Conservation (phyloP, 2,113 vertebrate species). For the Xyrauchen texanus region DNA sequence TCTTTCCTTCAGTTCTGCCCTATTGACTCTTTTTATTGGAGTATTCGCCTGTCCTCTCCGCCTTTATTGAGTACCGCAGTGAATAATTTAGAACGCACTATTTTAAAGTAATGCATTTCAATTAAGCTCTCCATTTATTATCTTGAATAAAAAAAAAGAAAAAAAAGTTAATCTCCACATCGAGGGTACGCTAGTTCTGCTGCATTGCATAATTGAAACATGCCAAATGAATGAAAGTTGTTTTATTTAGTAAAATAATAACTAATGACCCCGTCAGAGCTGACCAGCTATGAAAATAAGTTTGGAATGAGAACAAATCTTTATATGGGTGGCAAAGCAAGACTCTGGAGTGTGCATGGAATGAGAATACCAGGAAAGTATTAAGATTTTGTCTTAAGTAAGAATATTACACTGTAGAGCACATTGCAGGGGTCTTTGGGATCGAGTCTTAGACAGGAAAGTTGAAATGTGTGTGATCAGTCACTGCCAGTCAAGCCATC, state of each 20-base stretch:
- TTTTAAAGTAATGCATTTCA: constrained; percentile 40
- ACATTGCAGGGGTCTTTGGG: too few species aligned
- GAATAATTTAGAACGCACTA: constrained; percentile 38
- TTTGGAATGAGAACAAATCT: background rate
- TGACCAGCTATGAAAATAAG: background rate
- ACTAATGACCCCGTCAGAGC: constrained; percentile 36
- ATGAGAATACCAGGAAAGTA: too few species aligned
- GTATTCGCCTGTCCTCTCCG: background rate
- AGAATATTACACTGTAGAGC: too few species aligned
- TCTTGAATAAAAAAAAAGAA: constrained; percentile 31
- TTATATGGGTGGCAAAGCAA: too few species aligned
- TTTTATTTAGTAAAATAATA: too few species aligned
- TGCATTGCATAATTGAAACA: constrained; percentile 33
- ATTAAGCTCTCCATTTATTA: constrained; percentile 13
- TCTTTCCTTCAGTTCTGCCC: background rate
- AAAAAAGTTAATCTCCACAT: background rate
- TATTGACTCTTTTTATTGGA: constrained; percentile 5
- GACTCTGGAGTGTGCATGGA: too few species aligned
- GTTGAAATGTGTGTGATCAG: too few species aligned
- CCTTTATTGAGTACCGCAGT: constrained; percentile 14
- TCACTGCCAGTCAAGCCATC: background rate
- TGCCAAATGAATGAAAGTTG: constrained; percentile 2
- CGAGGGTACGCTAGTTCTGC: constrained; percentile 34
- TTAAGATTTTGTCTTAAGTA: too few species aligned
- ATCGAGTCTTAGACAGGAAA: too few species aligned